phyloP scores from a whole-genome alignment of 1,140 invertebrate genomes.

The Melanaphis sacchari region DNA sequence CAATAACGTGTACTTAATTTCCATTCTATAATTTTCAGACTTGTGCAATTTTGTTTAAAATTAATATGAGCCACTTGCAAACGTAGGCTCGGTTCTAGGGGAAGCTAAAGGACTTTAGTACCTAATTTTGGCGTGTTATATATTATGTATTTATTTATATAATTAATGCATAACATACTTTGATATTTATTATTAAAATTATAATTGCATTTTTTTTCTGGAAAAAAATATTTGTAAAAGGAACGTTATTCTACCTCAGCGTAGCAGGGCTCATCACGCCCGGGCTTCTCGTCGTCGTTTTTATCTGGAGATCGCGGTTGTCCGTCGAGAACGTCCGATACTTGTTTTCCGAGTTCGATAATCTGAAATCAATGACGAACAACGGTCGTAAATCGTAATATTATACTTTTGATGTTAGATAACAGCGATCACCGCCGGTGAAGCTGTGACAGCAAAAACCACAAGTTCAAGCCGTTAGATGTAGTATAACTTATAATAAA shows the following conservation, averaged over 20 bases:
- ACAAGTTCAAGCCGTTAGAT: no score
- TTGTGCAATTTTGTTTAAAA: background rate
- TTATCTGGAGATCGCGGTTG: background rate
- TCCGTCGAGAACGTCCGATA: background rate
- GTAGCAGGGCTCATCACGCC: background rate
- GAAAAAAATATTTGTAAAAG: background rate
- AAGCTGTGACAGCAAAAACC: background rate
- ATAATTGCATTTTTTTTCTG: background rate
- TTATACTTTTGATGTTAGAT: background rate
- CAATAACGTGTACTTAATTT: background rate
- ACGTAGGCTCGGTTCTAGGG: background rate
- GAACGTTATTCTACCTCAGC: background rate
- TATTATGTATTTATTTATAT: no score
- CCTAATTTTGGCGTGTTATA: no score
- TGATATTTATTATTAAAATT: no score
- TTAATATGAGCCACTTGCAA: background rate
- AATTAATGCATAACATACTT: background rate
- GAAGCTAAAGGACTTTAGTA: background rate
- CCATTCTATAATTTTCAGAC: background rate
- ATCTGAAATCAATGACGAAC: slow-evolving; percentile 22
- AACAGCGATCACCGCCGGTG: background rate
- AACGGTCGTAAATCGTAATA: background rate
- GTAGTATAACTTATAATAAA: no score
- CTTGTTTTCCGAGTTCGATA: background rate
- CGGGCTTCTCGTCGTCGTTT: background rate